Conservation (phyloP, 2,797 vertebrate species). For the Etheostoma nigrum region DNA sequence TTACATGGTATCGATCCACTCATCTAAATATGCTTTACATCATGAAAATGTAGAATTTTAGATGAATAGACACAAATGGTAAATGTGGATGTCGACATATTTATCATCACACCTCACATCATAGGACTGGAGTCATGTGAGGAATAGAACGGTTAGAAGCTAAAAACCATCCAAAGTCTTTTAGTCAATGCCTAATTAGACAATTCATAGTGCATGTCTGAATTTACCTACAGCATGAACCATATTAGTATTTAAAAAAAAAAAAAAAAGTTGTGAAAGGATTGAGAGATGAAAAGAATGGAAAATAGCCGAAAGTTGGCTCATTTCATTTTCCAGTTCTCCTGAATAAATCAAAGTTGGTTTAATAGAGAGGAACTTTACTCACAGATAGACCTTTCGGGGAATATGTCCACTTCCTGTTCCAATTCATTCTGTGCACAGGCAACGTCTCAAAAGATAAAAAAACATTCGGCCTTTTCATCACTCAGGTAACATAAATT, state of each 20-base stretch:
- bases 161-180: neutral
- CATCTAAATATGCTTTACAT: neutral
- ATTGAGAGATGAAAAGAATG: constrained; percentile 35
- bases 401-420: constrained; percentile 43
- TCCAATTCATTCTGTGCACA: constrained; percentile 52
- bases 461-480: constrained; percentile 63
- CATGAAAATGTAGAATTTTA: constrained; percentile 3
- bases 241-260: constrained; percentile 1
- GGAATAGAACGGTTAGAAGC: neutral
- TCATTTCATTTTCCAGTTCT: constrained; percentile 59
- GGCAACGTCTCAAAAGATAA: constrained; percentile 60
- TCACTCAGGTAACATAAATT: constrained; percentile 69
- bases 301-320: constrained; percentile 36
- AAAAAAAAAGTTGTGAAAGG: constrained; percentile 27
- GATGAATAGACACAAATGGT: neutral
- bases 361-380: constrained; percentile 66
- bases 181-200: constrained; percentile 21
- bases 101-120: neutral
- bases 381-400: constrained; percentile 50
- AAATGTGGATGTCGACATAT: neutral
- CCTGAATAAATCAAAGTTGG: constrained; percentile 66
- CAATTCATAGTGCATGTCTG: neutral
- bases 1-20: neutral
- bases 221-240: constrained; percentile 22
- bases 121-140: neutral